Conservation (phyloP, 2,888 invertebrate genomes). For the Campoletis raptor region DNA sequence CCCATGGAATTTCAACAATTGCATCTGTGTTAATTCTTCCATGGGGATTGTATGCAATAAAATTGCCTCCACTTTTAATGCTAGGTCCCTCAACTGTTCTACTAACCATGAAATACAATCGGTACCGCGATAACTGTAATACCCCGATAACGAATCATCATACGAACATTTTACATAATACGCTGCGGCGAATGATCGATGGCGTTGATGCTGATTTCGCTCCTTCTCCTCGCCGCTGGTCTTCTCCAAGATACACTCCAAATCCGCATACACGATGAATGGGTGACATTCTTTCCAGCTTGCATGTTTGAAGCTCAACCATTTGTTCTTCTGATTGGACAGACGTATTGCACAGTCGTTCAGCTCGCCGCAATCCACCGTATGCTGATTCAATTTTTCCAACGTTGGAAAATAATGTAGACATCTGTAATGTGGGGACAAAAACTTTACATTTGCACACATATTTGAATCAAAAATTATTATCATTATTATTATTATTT, state of each 20-base stretch:
- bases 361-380: neutral
- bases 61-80: neutral
- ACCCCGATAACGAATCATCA: neutral
- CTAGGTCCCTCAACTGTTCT: too few species aligned
- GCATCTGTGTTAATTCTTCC: neutral
- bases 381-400: neutral
- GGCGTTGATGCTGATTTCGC: neutral
- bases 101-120: too few species aligned
- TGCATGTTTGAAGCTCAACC: neutral
- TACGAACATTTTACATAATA: neutral
- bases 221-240: neutral
- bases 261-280: conserved; percentile 11
- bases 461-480: neutral
- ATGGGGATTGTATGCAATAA: neutral
- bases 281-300: neutral
- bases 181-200: neutral
- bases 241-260: conserved; percentile 8
- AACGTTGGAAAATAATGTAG: neutral
- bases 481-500: neutral
- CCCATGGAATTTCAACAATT: neutral
- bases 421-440: neutral
- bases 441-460: too few species aligned
- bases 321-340: neutral
- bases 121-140: neutral
- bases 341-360: neutral